Base-by-base conservation (phyloP, 2,113 vertebrate species). In the Anarrhichthys ocellatus region DNA sequence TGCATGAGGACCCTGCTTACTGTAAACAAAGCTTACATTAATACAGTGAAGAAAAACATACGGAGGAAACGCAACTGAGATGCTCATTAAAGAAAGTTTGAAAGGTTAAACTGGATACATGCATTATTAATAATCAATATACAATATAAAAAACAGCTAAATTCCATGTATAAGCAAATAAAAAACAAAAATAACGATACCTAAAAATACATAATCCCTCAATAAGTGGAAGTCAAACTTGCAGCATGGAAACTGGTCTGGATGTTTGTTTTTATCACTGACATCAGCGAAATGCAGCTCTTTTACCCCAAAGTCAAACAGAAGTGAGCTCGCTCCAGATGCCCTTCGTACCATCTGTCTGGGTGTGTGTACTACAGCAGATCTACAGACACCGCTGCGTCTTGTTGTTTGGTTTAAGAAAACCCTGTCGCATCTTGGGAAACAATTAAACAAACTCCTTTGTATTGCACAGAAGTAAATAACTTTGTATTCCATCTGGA, bases 341-440 rank as follows among this genome's bases (percentile, higher is more conserved):
- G 81, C 66, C 89, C 82, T 88, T 78, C 69, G 65, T 0, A 15
- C 76, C 84, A 85, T 88, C 81, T 88, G 81, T 75, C 38, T 40
- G 29, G 7, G 13, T 48, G 52, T 59, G 61, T n/a, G 40, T 6
- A 6, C 76, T 61, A 68, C 75, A 81, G 74, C 73, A 63, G 44
- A 36, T 24, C 17, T 7, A 38, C 38, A 62, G 59, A 9, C 63
- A 50, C 1, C 3, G 3, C 72, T 29, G 27, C 2, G 13, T 1
- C 18, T 13, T 9, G 20, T 40, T 61, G 34, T 62, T 63, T 27
- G 40, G 44, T 70, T 65, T 11, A 11, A 64, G 36, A 54, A 64
- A 65, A 34, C 27, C 2, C 6, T n/a, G 64, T 27, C 3, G 24
- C 1, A 76, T 58, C 64, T 58, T 61, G 38, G 32, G 58, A 65